A percentile compares a stretch with the other conserved stretches of the same genome.
Evolutionary conservation across 2,113 vertebrate species (phyloP).

Genomic region (Nycticorax nycticorax): DNA sequence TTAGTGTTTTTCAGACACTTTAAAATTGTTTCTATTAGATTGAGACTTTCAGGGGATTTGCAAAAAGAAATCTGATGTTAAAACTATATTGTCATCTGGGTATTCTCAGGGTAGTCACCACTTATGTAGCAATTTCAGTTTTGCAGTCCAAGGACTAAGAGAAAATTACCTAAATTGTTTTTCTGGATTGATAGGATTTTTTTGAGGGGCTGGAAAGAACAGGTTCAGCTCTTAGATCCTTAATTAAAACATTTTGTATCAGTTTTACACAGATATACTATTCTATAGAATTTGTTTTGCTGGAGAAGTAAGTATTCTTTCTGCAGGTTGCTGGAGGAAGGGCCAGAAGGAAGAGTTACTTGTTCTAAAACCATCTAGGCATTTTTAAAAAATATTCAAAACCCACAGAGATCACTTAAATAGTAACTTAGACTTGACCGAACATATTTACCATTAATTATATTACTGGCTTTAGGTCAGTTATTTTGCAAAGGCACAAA

Average conservation of each 20-base stretch:
- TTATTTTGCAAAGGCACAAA: neutral
- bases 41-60: constrained; percentile 3
- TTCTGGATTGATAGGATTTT: neutral
- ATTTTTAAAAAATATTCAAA: fast-evolving
- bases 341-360: neutral
- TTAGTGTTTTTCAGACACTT: neutral
- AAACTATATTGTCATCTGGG: neutral
- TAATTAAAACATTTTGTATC: neutral
- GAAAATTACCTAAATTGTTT: neutral
- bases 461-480: neutral
- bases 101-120: neutral
- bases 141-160: neutral
- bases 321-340: neutral
- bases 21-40: neutral
- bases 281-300: neutral
- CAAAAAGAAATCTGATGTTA: neutral
- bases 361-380: neutral
- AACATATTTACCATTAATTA: neutral
- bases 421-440: neutral
- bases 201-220: neutral
- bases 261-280: neutral
- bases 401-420: neutral
- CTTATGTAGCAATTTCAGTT: neutral
- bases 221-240: neutral
- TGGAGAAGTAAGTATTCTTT: neutral